Evolutionary conservation across 2,888 invertebrate species (phyloP), one percentile per base, ranked within the genome.

Genomic region (Drosophila quinaria): DNA sequence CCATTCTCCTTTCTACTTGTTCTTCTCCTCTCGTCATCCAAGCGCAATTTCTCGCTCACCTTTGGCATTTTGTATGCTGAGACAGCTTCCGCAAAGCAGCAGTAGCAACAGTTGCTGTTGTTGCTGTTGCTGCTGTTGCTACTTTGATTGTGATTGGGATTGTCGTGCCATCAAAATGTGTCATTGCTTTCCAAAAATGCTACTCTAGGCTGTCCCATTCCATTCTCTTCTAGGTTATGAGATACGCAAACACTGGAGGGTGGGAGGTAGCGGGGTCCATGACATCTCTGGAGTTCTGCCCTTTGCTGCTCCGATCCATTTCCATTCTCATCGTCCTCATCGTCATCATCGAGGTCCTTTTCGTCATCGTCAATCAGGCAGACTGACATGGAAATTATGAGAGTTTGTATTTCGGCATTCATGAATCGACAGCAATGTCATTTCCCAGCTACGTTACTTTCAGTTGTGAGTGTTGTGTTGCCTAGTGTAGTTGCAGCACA

Each of bases 311-410:
- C 67, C 35, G 72, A 66, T 29, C 64, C 47, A 71, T 70, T 70
- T 70, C 76, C 76, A 70, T 55, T 55, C 39, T 55, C 60, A 70
- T 60, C 11, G 58, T 39, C 41, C 19, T 61, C 61, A 42, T 54
- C 31, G 11, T 31, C 66, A 15, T 47, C 51, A 13, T 39, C 50
- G 22, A 61, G 66, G 46, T 41, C 56, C 44, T 64, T 58, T 55
- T 74, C 78, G 63, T 81, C 74, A 78, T 76, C 73, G 79, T 79
- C 79, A 80, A 80, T 80, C 80, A 80, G 79, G 55, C 72, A 69
- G 75, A 79, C 69, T 78, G 80, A 81, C 80, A 80, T 72, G 67
- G 72, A 81, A 80, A 80, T 80, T 80, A 81, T 80, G 80, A 81
- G 82, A 75, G 80, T 80, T 80, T 78, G 78, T 76, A 80, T 78